phyloP scores from a whole-genome alignment of 2,113 vertebrate genomes.

The Lepisosteus osseus region DNA sequence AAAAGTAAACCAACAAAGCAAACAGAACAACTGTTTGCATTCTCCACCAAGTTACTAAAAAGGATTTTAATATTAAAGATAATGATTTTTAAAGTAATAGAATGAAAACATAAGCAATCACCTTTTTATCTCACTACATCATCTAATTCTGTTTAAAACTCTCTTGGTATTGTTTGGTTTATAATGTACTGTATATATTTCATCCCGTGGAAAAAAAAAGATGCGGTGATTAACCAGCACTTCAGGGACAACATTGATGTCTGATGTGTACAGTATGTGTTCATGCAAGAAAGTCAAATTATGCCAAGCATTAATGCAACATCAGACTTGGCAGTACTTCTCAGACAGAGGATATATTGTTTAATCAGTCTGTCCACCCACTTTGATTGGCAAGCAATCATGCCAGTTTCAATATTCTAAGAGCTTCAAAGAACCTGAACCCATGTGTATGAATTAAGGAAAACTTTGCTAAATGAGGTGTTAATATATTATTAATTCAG shows the following conservation, averaged over 20 bases:
- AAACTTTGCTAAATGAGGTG: neutral
- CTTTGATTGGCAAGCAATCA: slow-evolving; percentile 39
- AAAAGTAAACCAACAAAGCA: too few relatives aligned
- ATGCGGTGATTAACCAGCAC: neutral
- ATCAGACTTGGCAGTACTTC: slow-evolving; percentile 8
- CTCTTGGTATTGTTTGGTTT: too few relatives aligned
- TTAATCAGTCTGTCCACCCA: slow-evolving; percentile 13
- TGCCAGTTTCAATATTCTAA: slow-evolving; percentile 22
- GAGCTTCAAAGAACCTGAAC: slow-evolving; percentile 23
- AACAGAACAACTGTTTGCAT: too few relatives aligned
- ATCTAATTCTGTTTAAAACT: too few relatives aligned
- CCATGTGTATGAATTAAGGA: slow-evolving; percentile 22
- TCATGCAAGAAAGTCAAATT: slow-evolving; percentile 10
- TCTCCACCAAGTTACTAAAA: too few relatives aligned
- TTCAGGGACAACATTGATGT: neutral
- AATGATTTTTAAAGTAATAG: too few relatives aligned
- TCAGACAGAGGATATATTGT: slow-evolving; percentile 9
- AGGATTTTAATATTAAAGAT: too few relatives aligned
- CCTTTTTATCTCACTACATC: too few relatives aligned
- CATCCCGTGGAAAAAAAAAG: neutral
- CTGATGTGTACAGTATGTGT: neutral
- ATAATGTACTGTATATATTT: too few relatives aligned
- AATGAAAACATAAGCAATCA: too few relatives aligned
- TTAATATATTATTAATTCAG: neutral
- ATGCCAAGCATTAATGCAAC: neutral